Evolutionary conservation across 2,888 invertebrate species (phyloP), one percentile per base, ranked within the genome.

Genomic region (Gerris lacustris): DNA sequence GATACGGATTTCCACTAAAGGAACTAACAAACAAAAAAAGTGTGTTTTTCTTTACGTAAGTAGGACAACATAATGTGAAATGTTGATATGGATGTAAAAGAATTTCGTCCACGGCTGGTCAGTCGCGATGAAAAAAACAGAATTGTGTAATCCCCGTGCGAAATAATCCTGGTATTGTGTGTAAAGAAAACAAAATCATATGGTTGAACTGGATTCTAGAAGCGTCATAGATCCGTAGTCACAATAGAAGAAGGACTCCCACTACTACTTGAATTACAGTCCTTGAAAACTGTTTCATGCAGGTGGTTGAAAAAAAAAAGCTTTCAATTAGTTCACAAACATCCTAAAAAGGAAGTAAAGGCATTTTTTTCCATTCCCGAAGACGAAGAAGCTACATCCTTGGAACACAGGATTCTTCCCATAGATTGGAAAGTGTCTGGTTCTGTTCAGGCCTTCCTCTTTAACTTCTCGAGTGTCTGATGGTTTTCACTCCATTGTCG

Each of bases 61-160:
- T 55, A 55, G 55, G 55, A 55, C 55, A 55, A 15, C 9, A 55
- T 9, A 11, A 55, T 15, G 55, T 15, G 55, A 55, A 15, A 55
- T 55, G 55, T 11, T 55, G 55, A 11, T 55, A 11, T 55, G 31
- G 11, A 55, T 55, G 55, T 15, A 11, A 55, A 55, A 31, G 31
- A 31, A 31, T 31, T 31, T 31, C 31, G 31, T 55, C 55, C 55
- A 55, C 55, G 55, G 4, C 11, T 55, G 55, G 55, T 55, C 55
- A 55, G 55, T 55, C 15, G 55, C 31, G 1, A 31, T 31, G 31
- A 11, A 55, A 55, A 47, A 15, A 55, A 55, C 15, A 55, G 11
- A 55, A 55, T 55, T 55, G 55, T 55, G 55, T 55, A 55, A 55
- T 55, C 55, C 55, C 15, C 55, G 55, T 55, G 15, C 55, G 55